These are phyloP conservation scores for Drosophila ercepeae DNA, from an alignment of 1,140 invertebrate genomes.

Conservation along the genomic window DNA sequence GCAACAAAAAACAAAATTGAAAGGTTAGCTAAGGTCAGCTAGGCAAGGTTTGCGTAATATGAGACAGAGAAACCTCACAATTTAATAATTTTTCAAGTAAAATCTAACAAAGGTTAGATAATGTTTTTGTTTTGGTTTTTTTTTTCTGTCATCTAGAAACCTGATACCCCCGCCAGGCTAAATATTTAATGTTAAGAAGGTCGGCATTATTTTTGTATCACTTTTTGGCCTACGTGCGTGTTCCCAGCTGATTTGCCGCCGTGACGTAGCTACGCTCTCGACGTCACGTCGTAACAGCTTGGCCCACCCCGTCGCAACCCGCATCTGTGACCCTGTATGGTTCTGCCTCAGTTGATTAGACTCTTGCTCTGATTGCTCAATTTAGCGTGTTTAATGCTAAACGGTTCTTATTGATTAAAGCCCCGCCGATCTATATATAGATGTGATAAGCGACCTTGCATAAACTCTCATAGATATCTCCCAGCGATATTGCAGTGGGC, in stretches of 20 bases:
- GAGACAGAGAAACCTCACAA: too few relatives aligned
- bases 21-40: slow-evolving; percentile 25
- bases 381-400: slow-evolving; percentile 35
- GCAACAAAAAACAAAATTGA: slow-evolving; percentile 6
- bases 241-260: slow-evolving; percentile 26
- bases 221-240: slow-evolving; percentile 53
- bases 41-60: background rate
- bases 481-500: slow-evolving; percentile 15
- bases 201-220: background rate
- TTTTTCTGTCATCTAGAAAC: background rate
- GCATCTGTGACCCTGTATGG: slow-evolving; percentile 50
- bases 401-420: slow-evolving; percentile 56
- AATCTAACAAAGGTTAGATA: background rate
- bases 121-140: background rate
- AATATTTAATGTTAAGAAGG: background rate
- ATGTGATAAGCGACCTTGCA: slow-evolving; percentile 64
- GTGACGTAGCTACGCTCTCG: slow-evolving; percentile 44
- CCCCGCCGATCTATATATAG: slow-evolving; percentile 33
- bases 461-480: slow-evolving; percentile 28
- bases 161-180: too few relatives aligned
- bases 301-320: background rate
- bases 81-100: too few relatives aligned
- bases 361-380: slow-evolving; percentile 43
- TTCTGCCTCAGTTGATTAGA: slow-evolving; percentile 28
- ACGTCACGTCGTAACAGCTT: slow-evolving; percentile 51